phyloP scores from a whole-genome alignment of 2,113 vertebrate species.

The Pandion haliaetus region DNA sequence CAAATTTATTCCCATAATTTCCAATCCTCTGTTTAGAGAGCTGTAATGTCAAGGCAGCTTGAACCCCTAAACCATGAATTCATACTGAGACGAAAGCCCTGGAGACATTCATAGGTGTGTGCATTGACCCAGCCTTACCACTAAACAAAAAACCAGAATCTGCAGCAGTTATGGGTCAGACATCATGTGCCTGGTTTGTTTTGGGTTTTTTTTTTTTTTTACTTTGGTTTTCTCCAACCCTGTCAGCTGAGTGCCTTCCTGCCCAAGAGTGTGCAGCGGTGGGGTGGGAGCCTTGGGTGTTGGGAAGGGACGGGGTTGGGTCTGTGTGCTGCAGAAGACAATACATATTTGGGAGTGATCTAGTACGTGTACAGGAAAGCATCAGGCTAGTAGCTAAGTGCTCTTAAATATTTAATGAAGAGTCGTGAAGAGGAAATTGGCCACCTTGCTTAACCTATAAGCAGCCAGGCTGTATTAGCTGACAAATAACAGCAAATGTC shows the following conservation, averaged over 20 bases:
- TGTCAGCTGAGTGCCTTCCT: not conserved
- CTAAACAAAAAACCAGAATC: accelerated
- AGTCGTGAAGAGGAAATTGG: not conserved
- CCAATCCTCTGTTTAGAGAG: not conserved
- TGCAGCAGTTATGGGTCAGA: not conserved
- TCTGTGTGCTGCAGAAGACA: not conserved
- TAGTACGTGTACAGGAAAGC: not conserved
- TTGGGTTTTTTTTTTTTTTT: too few species aligned
- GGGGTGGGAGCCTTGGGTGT: not conserved
- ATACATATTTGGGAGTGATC: not conserved
- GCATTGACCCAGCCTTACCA: not conserved
- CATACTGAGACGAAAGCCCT: not conserved
- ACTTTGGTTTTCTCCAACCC: not conserved
- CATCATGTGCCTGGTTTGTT: too few species aligned
- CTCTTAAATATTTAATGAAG: not conserved
- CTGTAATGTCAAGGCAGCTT: not conserved
- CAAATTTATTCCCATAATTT: not conserved
- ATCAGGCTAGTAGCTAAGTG: accelerated
- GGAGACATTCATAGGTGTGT: not conserved
- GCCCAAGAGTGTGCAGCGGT: not conserved
- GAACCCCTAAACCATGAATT: not conserved
- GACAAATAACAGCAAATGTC: not conserved
- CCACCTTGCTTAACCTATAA: not conserved
- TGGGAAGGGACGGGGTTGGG: not conserved
- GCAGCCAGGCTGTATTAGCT: not conserved